Percentiles rank a stretch among this genome's conserved stretches.
Conservation (phyloP, 2,113 vertebrate species). For the Scomber japonicus region DNA sequence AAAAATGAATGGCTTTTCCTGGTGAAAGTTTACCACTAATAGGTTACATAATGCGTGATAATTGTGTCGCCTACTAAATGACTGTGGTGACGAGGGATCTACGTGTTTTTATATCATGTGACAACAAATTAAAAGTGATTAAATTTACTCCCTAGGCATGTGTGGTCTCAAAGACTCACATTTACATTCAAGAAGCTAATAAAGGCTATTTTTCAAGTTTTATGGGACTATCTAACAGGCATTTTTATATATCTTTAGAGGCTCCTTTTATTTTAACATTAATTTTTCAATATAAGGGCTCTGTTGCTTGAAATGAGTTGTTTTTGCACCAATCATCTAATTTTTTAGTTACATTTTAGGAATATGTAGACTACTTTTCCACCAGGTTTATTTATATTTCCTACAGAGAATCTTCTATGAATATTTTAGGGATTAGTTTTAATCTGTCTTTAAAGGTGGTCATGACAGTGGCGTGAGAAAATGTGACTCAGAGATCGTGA, state of each 20-base stretch:
- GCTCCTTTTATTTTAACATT: not conserved
- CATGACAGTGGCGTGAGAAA: not conserved
- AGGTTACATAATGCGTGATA: not conserved
- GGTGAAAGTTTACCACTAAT: constrained; percentile 11
- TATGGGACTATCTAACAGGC: constrained; percentile 4
- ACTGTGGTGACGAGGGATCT: not conserved
- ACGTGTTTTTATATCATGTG: constrained; percentile 7
- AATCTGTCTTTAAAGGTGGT: not conserved
- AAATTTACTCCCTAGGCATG: constrained; percentile 7
- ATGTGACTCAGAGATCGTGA: constrained; percentile 3
- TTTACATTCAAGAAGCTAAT: constrained; percentile 66
- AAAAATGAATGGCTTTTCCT: constrained; percentile 35
- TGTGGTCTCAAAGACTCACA: constrained; percentile 4
- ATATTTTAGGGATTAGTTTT: not conserved
- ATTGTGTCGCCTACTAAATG: constrained; percentile 1
- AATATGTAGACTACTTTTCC: no score
- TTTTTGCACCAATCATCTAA: not conserved
- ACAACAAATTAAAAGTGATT: constrained; percentile 11
- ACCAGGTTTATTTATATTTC: no score
- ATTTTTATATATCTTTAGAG: constrained; percentile 7
- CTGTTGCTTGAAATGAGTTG: no score
- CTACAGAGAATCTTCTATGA: no score
- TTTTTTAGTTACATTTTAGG: not conserved
- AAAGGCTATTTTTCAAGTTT: constrained; percentile 23
- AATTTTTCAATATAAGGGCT: no score